A percentile compares a stretch with the other conserved stretches of the same genome.
phyloP scores from a whole-genome alignment of 2,113 vertebrate genomes.

The Dasypus novemcinctus region DNA sequence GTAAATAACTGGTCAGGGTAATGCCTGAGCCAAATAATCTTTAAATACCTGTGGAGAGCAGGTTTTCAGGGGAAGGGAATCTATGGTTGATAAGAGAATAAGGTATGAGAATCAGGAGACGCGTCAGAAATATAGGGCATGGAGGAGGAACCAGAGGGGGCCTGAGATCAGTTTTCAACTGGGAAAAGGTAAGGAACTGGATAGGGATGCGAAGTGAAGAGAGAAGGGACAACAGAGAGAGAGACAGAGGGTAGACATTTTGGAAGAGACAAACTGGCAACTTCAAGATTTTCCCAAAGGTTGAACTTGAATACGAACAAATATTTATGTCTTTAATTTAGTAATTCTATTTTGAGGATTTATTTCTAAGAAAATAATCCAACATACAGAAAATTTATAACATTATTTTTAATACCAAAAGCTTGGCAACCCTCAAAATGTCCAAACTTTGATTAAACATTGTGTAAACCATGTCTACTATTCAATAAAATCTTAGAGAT shows the following conservation, averaged over 20 bases:
- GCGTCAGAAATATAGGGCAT: not conserved
- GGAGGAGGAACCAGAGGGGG: not conserved
- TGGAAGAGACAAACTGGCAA: not conserved
- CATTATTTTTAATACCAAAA: not conserved
- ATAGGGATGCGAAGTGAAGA: not conserved
- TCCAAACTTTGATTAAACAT: not conserved
- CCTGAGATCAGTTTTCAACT: not conserved
- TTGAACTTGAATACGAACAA: not conserved
- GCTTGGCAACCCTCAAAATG: not conserved
- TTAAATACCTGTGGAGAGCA: not conserved
- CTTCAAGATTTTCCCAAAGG: not conserved
- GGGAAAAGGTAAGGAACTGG: not conserved
- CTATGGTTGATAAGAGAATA: not conserved
- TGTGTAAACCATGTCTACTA: not conserved
- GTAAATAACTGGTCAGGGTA: not conserved
- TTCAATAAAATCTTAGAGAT: not conserved
- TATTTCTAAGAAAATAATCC: not conserved
- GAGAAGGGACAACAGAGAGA: not conserved
- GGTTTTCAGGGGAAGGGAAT: not conserved
- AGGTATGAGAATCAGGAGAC: not conserved
- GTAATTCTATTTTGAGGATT: not conserved
- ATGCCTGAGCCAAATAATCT: not conserved
- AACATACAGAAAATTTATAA: constrained; percentile 18
- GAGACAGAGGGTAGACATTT: not conserved
- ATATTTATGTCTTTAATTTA: not conserved